phyloP scores from a whole-genome alignment of 1,140 invertebrate species.

The Heliconius congener region DNA sequence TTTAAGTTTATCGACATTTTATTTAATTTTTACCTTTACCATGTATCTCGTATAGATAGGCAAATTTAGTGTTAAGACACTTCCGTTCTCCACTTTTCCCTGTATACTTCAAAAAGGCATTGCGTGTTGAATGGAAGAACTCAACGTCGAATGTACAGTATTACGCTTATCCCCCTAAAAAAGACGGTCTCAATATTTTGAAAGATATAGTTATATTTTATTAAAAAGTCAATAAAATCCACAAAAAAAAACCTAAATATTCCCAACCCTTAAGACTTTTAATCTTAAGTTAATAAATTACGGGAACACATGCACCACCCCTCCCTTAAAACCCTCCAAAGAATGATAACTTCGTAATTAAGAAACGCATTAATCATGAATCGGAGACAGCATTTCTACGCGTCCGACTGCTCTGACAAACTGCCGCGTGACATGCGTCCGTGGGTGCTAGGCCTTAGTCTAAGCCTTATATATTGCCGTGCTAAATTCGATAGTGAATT shows the following conservation, averaged over 20 bases:
- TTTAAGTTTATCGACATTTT: too few relatives aligned
- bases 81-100: too few relatives aligned
- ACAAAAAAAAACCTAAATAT: not conserved
- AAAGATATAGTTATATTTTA: too few relatives aligned
- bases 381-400: constrained; percentile 60
- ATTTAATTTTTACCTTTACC: too few relatives aligned
- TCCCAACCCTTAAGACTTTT: not conserved
- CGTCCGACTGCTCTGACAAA: constrained; percentile 67
- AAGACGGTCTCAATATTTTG: too few relatives aligned
- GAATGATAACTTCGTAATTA: constrained; percentile 73
- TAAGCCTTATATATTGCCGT: constrained; percentile 38
- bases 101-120: too few relatives aligned
- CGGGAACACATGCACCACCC: constrained; percentile 68
- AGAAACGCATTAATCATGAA: constrained; percentile 75
- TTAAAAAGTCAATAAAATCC: too few relatives aligned
- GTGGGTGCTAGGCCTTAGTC: constrained; percentile 36
- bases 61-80: too few relatives aligned
- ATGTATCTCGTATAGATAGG: too few relatives aligned
- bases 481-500: constrained; percentile 37
- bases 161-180: too few relatives aligned
- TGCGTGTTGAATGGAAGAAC: too few relatives aligned
- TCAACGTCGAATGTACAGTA: too few relatives aligned
- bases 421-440: constrained; percentile 61
- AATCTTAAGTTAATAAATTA: constrained; percentile 69
- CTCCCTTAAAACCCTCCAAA: constrained; percentile 33